Evolutionary conservation across 2,797 vertebrate genomes (phyloP), one percentile per base, ranked within the genome.

Genomic region (Coregonus sp.): DNA sequence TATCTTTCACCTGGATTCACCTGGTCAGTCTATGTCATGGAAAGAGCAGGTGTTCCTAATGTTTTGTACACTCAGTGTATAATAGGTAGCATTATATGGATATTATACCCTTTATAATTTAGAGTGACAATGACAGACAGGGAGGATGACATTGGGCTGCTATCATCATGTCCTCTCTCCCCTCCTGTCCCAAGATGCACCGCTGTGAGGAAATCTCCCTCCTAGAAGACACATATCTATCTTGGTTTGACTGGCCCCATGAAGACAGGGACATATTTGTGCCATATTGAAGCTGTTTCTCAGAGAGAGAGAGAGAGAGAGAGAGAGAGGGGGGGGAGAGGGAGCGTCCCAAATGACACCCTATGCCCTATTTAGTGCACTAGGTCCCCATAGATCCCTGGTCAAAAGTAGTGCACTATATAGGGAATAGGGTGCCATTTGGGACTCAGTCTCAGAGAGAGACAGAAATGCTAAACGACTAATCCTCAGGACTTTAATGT

Each of bases 281-380:
- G 86, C 82, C 88, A 89, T 90, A 90, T 92, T 88, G 87, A 88
- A 89, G 86, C 86, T 74, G 87, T 90, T 91, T 86, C 84, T 90
- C 84, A 75, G 84, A 72, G 75, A 84, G 14, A 54, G 3, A 16
- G 51, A 54, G 51, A 33, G 6, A 1, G 1, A 5, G 1, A n/a
- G n/a, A 25, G 25, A 25, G 25, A n/a, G n/a, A n/a, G 25, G 25
- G 25, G 25, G 25, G 25, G 25, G 25, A 25, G 51, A 2, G 7
- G 6, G 1, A 5, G 1, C 5, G 56, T 59, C 16, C 56, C 56
- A 59, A 59, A 59, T 59, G 56, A 4, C 18, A 5, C 7, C n/a
- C 18, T 59, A 20, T 18, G 2, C 0, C 5, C 1, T 59, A 20
- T n/a, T n/a, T 20, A 59, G 56, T 6, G n/a, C 18, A 59, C 56